Conservation (phyloP, 2,797 vertebrate species). For the Amblyraja radiata region DNA sequence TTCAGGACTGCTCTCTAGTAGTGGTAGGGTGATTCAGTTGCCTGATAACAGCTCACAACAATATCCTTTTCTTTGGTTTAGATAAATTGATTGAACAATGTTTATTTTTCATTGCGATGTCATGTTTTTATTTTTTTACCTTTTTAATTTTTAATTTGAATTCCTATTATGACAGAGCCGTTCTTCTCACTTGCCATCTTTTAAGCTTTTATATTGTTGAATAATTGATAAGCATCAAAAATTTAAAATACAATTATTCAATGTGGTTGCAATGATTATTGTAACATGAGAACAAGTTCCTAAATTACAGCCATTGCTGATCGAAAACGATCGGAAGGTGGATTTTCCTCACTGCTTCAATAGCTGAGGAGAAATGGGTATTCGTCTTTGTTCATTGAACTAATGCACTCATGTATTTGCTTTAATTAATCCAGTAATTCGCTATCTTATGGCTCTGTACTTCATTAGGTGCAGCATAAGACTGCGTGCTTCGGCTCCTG, state of each 20-base stretch:
- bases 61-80: no score
- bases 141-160: no score
- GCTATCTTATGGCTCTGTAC: background rate
- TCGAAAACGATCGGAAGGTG: background rate
- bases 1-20: no score
- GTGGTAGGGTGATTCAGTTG: no score
- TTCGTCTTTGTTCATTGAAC: background rate
- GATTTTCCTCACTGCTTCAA: background rate
- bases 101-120: no score
- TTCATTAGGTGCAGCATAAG: no score
- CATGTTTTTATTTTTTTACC: no score
- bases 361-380: background rate
- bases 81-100: no score
- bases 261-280: background rate
- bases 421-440: background rate
- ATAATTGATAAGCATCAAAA: background rate
- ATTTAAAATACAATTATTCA: background rate
- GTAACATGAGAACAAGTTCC: background rate
- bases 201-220: background rate
- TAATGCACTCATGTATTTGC: background rate
- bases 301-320: background rate
- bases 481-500: no score
- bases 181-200: background rate
- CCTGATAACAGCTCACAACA: no score
- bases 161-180: background rate